Percentiles rank a stretch among this genome's conserved stretches.
Evolutionary conservation across 2,797 vertebrate genomes (phyloP).

Genomic region (Sebastes oblongus): DNA sequence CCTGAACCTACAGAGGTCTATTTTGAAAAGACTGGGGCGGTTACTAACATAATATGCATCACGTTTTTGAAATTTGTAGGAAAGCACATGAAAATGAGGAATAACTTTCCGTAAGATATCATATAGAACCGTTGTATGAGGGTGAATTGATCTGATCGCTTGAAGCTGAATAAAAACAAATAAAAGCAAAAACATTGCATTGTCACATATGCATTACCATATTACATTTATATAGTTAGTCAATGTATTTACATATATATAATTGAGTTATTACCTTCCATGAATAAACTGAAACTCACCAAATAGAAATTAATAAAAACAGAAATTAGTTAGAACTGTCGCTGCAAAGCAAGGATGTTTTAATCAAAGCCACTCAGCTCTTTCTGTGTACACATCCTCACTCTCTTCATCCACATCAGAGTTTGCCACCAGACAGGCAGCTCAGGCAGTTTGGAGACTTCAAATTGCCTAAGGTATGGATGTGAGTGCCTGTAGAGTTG

Average conservation of each 20-base stretch:
- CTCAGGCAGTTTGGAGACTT: conserved; percentile 1
- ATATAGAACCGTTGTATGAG: too few relatives aligned
- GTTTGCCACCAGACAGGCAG: neutral
- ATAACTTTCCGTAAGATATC: too few relatives aligned
- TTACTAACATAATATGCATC: too few relatives aligned
- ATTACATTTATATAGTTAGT: neutral
- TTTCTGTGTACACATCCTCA: neutral
- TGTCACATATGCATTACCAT: neutral
- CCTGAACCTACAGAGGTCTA: too few relatives aligned
- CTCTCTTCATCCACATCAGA: neutral
- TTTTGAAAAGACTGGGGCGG: too few relatives aligned
- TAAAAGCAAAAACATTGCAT: neutral
- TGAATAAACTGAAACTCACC: neutral
- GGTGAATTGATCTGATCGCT: neutral
- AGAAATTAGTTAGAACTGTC: neutral
- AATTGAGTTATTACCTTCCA: neutral
- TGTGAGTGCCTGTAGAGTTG: neutral
- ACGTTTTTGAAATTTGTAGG: too few relatives aligned
- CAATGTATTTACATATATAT: neutral
- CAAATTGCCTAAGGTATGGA: neutral
- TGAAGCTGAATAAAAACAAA: neutral
- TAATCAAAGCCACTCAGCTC: neutral
- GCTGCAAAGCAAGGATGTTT: neutral
- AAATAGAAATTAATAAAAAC: neutral
- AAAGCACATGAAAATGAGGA: too few relatives aligned